Evolutionary conservation across 2,888 invertebrate species (phyloP), one percentile per base, ranked within the genome.

Genomic region (Drosophila atroscutellata): DNA sequence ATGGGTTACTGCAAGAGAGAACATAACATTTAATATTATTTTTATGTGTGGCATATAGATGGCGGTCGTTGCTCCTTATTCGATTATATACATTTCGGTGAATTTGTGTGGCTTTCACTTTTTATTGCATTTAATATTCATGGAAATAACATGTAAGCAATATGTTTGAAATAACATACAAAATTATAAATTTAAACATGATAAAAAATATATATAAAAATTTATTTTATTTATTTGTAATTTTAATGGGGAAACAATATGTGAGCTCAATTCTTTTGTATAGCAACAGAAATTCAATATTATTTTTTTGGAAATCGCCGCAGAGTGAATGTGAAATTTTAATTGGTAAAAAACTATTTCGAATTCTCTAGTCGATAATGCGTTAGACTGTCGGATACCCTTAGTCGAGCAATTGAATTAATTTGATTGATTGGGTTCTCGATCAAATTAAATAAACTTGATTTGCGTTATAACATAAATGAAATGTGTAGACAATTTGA

Each of bases 21-120:
- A 63, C 37, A 61, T 55, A 28, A 61, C 54, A 61, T 68, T 77
- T 72, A 58, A 72, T 72, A 68, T 77, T 61, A 58, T 63, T 73
- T 76, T 72, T 52, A 72, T 77, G 70, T 50, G 24, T 34, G n/a
- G 13, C 49, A 28, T 36, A 60, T 39, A 64, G 34, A 65, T 45
- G 62, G 65, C 18, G 18, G 20, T 2, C 37, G 37, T 1, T 13
- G 15, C 67, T 47, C 28, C 55, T 36, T 36, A 39, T 77, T 67
- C 72, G 58, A 63, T 67, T 34, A 36, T 28, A 55, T 18, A 58
- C 45, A 39, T 30, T 65, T 42, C 42, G 20, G 30, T 8, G 34
- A 36, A 11, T 39, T 52, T 50, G 13, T 65, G 65, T 11, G 61
- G 57, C 15, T 55, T 24, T n/a, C 24, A 13, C 58, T 15, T 20